These are phyloP conservation scores for Petaurus breviceps DNA, from an alignment of 2,113 vertebrate genomes.

Conservation along the genomic window DNA sequence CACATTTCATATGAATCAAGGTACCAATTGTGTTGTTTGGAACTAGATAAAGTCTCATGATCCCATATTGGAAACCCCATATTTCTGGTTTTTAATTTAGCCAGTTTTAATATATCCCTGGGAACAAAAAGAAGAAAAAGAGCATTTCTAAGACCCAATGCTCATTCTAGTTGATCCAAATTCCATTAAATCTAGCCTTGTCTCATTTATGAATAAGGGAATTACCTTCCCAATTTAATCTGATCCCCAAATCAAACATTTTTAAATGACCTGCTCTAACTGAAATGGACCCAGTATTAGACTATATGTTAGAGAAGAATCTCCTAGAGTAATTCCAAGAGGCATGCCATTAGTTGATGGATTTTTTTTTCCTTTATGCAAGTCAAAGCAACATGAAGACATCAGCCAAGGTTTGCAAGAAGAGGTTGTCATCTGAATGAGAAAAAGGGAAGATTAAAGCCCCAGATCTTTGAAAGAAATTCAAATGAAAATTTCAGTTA, in stretches of 20 bases:
- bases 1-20: slow-evolving; percentile 62
- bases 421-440: background rate
- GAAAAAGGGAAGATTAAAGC: background rate
- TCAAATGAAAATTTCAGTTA: background rate
- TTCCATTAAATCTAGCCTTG: slow-evolving; percentile 13
- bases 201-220: slow-evolving; percentile 5
- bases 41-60: slow-evolving; percentile 63
- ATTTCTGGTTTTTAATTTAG: slow-evolving; percentile 53
- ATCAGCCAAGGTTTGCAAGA: background rate
- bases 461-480: background rate
- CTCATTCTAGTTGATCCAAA: slow-evolving; percentile 61
- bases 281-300: background rate
- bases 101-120: slow-evolving; percentile 70
- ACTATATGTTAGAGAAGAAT: background rate
- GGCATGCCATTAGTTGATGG: background rate
- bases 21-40: slow-evolving; percentile 58
- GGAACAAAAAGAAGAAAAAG: background rate
- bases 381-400: background rate
- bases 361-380: background rate
- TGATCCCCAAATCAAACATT: slow-evolving; percentile 16
- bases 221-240: slow-evolving; percentile 49
- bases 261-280: background rate
- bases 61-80: slow-evolving; percentile 61
- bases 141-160: background rate
- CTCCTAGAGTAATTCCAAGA: background rate